Conservation (phyloP, 2,797 vertebrate genomes). For the Erithacus rubecula region DNA sequence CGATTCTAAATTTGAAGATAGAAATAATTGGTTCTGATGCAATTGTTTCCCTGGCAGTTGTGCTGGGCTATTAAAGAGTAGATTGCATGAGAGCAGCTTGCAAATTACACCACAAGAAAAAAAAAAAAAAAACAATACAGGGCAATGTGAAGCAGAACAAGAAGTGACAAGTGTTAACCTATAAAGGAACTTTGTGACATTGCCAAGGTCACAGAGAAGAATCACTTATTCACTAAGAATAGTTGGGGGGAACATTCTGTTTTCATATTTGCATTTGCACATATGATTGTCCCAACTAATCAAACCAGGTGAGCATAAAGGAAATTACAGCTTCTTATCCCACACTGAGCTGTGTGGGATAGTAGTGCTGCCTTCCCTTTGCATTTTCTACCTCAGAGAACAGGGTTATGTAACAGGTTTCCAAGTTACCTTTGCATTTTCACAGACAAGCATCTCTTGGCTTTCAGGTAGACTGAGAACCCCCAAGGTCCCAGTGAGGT, state of each 20-base stretch:
- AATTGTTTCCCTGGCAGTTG: slow-evolving; percentile 20
- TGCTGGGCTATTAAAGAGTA: background rate
- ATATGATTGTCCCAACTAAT: background rate
- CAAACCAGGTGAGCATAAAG: background rate
- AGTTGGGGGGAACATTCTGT: background rate
- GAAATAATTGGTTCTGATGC: slow-evolving; percentile 6
- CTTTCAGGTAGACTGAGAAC: background rate
- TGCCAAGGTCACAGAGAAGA: background rate
- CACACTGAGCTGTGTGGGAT: background rate
- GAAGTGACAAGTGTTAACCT: background rate
- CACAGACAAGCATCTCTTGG: background rate
- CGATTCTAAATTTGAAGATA: background rate
- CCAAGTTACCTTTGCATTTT: background rate
- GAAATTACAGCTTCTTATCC: background rate
- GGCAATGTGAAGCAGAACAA: background rate
- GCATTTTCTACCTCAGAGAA: background rate
- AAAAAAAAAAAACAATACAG: background rate
- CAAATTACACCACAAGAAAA: background rate
- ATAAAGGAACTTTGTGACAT: background rate
- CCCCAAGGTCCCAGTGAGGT: background rate
- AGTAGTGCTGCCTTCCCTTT: background rate
- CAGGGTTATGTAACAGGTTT: background rate
- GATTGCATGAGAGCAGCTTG: background rate
- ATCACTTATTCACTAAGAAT: background rate
- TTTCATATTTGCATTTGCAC: background rate